Evolutionary conservation across 2,888 invertebrate species (phyloP).

Genomic region (Fabriciana adippe): DNA sequence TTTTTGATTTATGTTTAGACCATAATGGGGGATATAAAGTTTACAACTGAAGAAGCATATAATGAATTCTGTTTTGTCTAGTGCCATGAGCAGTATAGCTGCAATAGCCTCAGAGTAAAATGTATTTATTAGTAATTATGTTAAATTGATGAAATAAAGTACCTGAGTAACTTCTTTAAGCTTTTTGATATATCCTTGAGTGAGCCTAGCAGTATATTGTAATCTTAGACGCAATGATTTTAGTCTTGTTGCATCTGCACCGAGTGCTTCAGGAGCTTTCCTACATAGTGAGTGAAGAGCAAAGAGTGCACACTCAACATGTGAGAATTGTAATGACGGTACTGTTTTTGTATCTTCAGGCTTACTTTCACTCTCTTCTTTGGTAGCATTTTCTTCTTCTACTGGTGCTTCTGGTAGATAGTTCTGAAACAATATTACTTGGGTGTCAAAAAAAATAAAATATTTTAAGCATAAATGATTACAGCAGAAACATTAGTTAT

Average conservation of each 20-base stretch:
- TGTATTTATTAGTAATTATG: background rate
- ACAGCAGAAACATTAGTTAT: too few relatives aligned
- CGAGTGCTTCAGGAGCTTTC: conserved; percentile 88
- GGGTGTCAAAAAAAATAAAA: too few relatives aligned
- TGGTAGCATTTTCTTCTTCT: conserved; percentile 60
- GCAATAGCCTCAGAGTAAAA: too few relatives aligned
- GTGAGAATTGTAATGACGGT: conserved; percentile 95
- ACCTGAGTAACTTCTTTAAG: conserved; percentile 84
- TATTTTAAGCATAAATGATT: too few relatives aligned
- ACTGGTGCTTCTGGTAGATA: conserved; percentile 94
- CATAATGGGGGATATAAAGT: too few relatives aligned
- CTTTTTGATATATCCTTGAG: conserved; percentile 91
- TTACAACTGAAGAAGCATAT: too few relatives aligned
- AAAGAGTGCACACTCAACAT: conserved; percentile 95
- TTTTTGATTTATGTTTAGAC: too few relatives aligned
- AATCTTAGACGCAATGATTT: conserved; percentile 94
- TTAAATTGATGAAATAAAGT: conserved; percentile 29
- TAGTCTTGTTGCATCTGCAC: conserved; percentile 86
- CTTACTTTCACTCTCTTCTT: conserved; percentile 63
- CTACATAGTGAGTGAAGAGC: conserved; percentile 89
- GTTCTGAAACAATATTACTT: conserved; percentile 78
- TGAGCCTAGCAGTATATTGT: conserved; percentile 95
- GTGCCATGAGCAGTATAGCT: too few relatives aligned
- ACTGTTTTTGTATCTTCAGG: conserved; percentile 68
- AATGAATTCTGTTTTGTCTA: too few relatives aligned